Evolutionary conservation across 2,888 invertebrate species (phyloP), one percentile per base, ranked within the genome.

Genomic region (Fragum whitleyi): DNA sequence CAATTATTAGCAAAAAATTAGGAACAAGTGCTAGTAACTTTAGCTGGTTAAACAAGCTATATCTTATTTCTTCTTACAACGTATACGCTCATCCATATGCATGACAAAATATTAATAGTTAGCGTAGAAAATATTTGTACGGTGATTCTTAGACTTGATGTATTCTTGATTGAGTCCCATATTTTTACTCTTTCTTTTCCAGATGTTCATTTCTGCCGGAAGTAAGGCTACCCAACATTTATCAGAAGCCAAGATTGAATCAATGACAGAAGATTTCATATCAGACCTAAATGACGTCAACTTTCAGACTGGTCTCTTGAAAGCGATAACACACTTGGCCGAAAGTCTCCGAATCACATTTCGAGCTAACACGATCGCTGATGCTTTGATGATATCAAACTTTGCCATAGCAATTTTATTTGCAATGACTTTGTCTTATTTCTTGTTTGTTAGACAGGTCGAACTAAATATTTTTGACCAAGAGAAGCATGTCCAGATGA

Each of bases 391-490:
- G 16, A 80, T 87, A 7, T 53, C 81, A 2, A 82, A 77, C 61
- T 74, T 87, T 79, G 29, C 83, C 9, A n/a, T 73, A 0, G 21
- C 77, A 14, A 71, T 79, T 2, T n/a, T 77, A 0, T 28, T 79
- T 6, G 79, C 62, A 9, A 55, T 74, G 11, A 79, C 75, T 23
- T 59, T 87, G 19, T 53, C 83, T 11, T 81, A 79, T 51, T 80
- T 80, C 51, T 72, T 87, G 6, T 76, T 83, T 61, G 42, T 83
- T 1, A 69, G 83, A 28, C 78, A 85, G 19, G 71, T 79, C 11
- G 87, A 87, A 59, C 29, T 79, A 6, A 82, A 86, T 59, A 81
- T 82, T 0, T 87, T 86, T 86, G 86, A 86, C 7, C 57, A 74
- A 19, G 85, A 86, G 36, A 72, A 77, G 19, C 71, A 77, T 0